Evolutionary conservation across 2,888 invertebrate genomes (phyloP).

Genomic region (Stenolophus ochropezus): DNA sequence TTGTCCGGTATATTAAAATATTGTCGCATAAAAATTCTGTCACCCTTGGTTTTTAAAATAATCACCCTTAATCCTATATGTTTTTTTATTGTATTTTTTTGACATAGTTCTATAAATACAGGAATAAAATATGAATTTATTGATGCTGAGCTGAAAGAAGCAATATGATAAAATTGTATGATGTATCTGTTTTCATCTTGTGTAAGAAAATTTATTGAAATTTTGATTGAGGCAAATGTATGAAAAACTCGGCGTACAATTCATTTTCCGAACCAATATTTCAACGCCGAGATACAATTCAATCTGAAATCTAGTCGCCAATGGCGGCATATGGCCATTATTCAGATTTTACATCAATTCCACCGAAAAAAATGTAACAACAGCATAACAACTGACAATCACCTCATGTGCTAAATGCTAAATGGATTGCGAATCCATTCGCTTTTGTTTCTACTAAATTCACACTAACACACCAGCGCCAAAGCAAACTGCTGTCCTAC

Average conservation of each 20-base stretch:
- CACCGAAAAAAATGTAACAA: background rate
- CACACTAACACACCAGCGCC: background rate
- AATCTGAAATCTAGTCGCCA: background rate
- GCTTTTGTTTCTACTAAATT: background rate
- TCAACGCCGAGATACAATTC: conserved; percentile 1
- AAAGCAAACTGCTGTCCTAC: too few species aligned
- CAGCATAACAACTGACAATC: conserved; percentile 18
- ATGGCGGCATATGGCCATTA: conserved; percentile 26
- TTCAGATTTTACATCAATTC: conserved; percentile 34
- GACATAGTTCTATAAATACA: too few species aligned
- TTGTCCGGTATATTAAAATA: too few species aligned
- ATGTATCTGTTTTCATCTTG: background rate
- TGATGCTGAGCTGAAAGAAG: too few species aligned
- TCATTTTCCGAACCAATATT: background rate
- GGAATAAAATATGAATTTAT: too few species aligned
- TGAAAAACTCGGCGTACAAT: background rate
- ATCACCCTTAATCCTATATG: too few species aligned
- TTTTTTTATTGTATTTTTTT: too few species aligned
- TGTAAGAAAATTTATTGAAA: background rate
- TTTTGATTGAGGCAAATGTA: conserved; percentile 13
- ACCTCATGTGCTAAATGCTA: background rate
- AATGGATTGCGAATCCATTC: conserved; percentile 21
- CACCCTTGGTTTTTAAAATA: too few species aligned
- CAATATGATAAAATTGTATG: background rate
- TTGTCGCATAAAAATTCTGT: too few species aligned